A percentile compares a stretch with the other conserved stretches of the same genome.
phyloP scores from a whole-genome alignment of 2,113 vertebrate genomes.

The Mandrillus leucophaeus region DNA sequence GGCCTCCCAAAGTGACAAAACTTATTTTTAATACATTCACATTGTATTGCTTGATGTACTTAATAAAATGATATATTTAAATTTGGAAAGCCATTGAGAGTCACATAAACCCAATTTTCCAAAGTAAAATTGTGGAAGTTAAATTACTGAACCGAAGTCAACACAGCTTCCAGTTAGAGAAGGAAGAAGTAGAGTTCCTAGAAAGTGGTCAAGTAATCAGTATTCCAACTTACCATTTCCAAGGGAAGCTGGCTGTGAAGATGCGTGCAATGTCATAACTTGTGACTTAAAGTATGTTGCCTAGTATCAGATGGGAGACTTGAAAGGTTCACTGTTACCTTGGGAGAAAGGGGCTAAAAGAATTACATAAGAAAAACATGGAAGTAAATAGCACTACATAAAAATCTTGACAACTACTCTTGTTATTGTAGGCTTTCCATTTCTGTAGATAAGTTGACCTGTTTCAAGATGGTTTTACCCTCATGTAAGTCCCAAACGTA shows the following conservation, averaged over 20 bases:
- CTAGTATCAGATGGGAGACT: not conserved
- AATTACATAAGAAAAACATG: slow-evolving; percentile 6
- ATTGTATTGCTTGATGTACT: not conserved
- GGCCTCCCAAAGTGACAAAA: no score
- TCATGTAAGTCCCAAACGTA: not conserved
- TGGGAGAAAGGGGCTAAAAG: not conserved
- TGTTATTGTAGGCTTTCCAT: not conserved
- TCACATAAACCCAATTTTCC: slow-evolving; percentile 14
- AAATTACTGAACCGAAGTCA: not conserved
- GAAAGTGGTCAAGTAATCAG: not conserved
- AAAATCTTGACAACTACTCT: not conserved
- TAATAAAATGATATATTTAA: not conserved
- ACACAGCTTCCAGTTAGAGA: not conserved
- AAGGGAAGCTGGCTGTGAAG: not conserved
- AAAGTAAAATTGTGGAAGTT: slow-evolving; percentile 28
- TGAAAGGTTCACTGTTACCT: not conserved
- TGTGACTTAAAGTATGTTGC: not conserved
- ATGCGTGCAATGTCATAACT: not conserved
- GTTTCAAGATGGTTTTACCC: not conserved
- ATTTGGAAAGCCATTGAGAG: not conserved
- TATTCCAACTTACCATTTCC: not conserved
- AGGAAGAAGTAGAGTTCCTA: not conserved
- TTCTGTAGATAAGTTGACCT: not conserved
- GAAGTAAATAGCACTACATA: not conserved
- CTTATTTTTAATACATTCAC: not conserved